Conservation (phyloP, 2,888 invertebrate genomes). For the Poecilobothrus nobilitatus region DNA sequence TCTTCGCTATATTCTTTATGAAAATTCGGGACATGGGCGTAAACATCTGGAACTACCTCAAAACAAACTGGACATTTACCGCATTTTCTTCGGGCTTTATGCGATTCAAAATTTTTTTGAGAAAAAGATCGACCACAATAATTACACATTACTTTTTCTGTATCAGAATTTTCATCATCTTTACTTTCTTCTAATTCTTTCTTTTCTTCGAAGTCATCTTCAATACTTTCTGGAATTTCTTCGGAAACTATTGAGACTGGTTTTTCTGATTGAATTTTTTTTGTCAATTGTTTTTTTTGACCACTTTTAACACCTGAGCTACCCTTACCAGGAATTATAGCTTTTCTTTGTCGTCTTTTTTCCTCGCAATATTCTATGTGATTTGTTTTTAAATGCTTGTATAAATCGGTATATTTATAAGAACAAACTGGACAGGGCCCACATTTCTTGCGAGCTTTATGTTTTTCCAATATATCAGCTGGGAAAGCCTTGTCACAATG, state of each 20-base stretch:
- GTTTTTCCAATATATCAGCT: neutral
- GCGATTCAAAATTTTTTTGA: neutral
- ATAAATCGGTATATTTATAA: neutral
- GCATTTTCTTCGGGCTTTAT: neutral
- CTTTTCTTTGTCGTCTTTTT: neutral
- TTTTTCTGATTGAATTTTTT: neutral
- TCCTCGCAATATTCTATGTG: neutral
- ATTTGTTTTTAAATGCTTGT: neutral
- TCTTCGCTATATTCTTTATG: slow-evolving; percentile 1
- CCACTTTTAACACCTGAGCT: neutral
- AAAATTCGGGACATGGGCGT: neutral
- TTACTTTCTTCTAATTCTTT: neutral
- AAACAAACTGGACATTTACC: neutral
- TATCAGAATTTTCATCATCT: neutral
- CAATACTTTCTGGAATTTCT: neutral
- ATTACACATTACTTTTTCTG: neutral
- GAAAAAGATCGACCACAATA: neutral
- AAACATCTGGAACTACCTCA: neutral
- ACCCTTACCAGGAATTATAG: neutral
- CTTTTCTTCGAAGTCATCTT: neutral
- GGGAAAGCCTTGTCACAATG: neutral
- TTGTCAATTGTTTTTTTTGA: neutral
- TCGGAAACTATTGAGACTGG: neutral
- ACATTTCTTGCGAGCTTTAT: neutral
- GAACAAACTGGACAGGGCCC: neutral